Base-by-base conservation (phyloP, 1,140 invertebrate genomes). In the Drosophila lacteicornis region DNA sequence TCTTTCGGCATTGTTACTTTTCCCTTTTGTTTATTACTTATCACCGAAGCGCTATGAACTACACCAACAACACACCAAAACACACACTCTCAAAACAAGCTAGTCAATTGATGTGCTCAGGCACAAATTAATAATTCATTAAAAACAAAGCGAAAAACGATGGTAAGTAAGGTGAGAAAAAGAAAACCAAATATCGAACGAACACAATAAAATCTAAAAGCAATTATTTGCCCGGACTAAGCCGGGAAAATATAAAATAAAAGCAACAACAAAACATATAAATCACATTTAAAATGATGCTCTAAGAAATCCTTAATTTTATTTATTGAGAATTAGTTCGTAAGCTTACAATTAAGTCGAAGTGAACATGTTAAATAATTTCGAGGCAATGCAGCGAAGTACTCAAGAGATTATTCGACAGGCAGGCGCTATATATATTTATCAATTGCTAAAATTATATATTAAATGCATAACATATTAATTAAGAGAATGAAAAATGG, bases 31-130 rank as follows among this genome's bases (percentile, higher is more conserved):
- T 42, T n/a, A 42, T 38, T 66, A 8, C 38, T 71, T 78, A 80
- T 38, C 11, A 63, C 73, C 50, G 51, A 68, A 79, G 51, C 67
- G 65, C 38, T 70, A 61, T 57, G n/a, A 27, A 56, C 55, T 49
- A 70, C 38, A 77, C 22, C 22, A 42, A 75, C 51, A 71, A 67
- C 55, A 73, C 62, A 68, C 59, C 5, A 78, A 61, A 62, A 49
- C 30, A 66, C 67, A 80, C 71, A 61, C 82, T 67, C 66, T 70
- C 59, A 78, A 71, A 78, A 71, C 59, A 79, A 84, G 62, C 84
- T 88, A 88, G 84, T 88, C 84, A 88, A 88, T 88, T 88, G 66
- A 75, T 79, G 81, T 90, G 84, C 78, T 66, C 45, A 49, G 66
- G 53, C 85, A 88, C 84, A 74, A 70, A 69, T 55, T 62, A 78